These are phyloP conservation scores for Melitaea cinxia DNA, from an alignment of 1,140 invertebrate species.

Conservation along the genomic window DNA sequence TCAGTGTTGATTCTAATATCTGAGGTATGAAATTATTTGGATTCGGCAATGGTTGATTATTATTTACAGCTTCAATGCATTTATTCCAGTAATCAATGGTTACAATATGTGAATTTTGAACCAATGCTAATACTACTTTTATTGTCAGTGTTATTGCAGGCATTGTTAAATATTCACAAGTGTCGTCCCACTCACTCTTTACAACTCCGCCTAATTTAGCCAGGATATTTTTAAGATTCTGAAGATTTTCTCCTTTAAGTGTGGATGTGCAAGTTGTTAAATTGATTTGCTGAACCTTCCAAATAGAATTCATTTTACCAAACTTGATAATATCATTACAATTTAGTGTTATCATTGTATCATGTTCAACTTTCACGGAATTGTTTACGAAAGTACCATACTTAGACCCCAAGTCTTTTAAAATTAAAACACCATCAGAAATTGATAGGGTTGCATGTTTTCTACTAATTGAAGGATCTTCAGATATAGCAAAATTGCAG, in stretches of 20 bases:
- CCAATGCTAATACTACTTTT: constrained; percentile 86
- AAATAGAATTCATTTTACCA: constrained; percentile 79
- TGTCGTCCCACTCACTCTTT: constrained; percentile 73
- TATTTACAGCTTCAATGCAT: constrained; percentile 73
- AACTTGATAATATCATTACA: constrained; percentile 79
- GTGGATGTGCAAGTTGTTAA: constrained; percentile 77
- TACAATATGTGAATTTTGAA: constrained; percentile 84
- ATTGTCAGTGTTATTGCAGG: constrained; percentile 85
- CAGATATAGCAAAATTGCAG: constrained; percentile 71
- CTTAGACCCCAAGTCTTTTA: constrained; percentile 80
- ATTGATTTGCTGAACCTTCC: constrained; percentile 68
- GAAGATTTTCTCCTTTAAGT: constrained; percentile 65
- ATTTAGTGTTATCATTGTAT: constrained; percentile 59
- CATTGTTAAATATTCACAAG: constrained; percentile 86
- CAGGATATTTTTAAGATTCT: constrained; percentile 61
- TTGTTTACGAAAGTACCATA: constrained; percentile 82
- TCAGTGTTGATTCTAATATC: constrained; percentile 82
- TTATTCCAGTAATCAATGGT: constrained; percentile 83
- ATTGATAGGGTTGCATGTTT: constrained; percentile 76
- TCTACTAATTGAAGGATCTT: constrained; percentile 82
- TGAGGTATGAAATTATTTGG: constrained; percentile 81
- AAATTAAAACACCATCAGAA: constrained; percentile 51
- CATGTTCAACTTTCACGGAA: constrained; percentile 56
- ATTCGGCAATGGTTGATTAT: constrained; percentile 73
- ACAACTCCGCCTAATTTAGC: constrained; percentile 69